phyloP scores from a whole-genome alignment of 2,113 vertebrate genomes.

The Apteryx mantelli region DNA sequence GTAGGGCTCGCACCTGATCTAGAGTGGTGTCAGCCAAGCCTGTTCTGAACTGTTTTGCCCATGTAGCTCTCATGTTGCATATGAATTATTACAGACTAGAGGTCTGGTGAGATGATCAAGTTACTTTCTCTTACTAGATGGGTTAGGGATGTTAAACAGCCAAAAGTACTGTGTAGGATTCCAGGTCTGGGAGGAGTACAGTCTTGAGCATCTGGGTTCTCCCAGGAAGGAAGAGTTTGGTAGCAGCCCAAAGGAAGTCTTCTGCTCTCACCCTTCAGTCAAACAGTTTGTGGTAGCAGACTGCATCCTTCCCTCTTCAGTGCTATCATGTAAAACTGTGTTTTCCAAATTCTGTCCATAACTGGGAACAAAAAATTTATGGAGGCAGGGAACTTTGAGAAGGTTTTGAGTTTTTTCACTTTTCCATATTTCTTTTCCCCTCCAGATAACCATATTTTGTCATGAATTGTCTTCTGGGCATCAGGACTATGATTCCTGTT shows the following conservation, averaged over 20 bases:
- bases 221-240: not conserved
- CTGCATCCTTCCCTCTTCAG: not conserved
- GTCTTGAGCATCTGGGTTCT: not conserved
- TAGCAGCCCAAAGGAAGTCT: not conserved
- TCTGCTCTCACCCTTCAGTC: not conserved
- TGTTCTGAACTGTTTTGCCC: not conserved
- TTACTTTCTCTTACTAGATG: not conserved
- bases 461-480: not conserved
- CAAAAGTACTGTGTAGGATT: not conserved
- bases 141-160: not conserved
- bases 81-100: not conserved
- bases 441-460: not conserved
- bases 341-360: not conserved
- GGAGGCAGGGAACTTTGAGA: not conserved
- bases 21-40: not conserved
- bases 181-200: not conserved
- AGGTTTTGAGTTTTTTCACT: not conserved
- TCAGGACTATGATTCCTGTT: not conserved
- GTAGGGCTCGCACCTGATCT: not conserved
- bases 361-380: not conserved
- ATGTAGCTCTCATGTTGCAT: not conserved
- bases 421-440: not conserved
- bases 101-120: not conserved
- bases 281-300: not conserved
- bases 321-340: not conserved